Conservation (phyloP, 1,140 invertebrate species). For the Drosophila serrata region DNA sequence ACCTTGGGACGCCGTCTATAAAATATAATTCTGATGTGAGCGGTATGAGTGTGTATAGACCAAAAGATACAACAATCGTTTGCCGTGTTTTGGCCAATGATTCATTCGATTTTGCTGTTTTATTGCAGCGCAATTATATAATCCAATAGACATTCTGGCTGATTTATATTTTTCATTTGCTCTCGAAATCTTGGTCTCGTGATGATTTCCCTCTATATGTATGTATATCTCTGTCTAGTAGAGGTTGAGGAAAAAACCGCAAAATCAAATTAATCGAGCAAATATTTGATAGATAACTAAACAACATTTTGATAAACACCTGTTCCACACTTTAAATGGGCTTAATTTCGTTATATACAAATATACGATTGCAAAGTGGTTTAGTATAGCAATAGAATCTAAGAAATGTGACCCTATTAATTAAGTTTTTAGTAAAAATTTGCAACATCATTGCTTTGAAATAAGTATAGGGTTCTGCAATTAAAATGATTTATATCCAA, state of each 20-base stretch:
- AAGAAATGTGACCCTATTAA: neutral
- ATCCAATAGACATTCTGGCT: conserved; percentile 11
- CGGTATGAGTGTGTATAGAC: neutral
- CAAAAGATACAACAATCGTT: conserved; percentile 1
- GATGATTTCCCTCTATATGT: conserved; percentile 1
- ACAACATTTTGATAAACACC: conserved; percentile 24
- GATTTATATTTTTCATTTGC: conserved; percentile 12
- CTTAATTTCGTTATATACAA: neutral
- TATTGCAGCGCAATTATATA: conserved; percentile 14
- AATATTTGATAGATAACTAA: conserved; percentile 29
- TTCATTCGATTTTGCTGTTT: conserved; percentile 13
- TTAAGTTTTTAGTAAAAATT: neutral
- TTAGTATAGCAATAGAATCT: neutral
- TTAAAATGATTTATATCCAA: neutral
- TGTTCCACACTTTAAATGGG: neutral
- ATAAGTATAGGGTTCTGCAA: neutral
- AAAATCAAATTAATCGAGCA: conserved; percentile 8
- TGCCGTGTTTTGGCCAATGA: conserved; percentile 13
- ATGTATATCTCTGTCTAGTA: conserved; percentile 6
- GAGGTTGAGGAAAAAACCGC: neutral
- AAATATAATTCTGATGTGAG: conserved; percentile 21
- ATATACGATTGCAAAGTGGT: neutral
- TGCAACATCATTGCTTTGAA: neutral
- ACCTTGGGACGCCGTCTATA: conserved; percentile 37
- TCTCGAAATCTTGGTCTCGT: conserved; percentile 13